phyloP scores from a whole-genome alignment of 1,140 invertebrate genomes.

The Leptoteleia sp. region DNA sequence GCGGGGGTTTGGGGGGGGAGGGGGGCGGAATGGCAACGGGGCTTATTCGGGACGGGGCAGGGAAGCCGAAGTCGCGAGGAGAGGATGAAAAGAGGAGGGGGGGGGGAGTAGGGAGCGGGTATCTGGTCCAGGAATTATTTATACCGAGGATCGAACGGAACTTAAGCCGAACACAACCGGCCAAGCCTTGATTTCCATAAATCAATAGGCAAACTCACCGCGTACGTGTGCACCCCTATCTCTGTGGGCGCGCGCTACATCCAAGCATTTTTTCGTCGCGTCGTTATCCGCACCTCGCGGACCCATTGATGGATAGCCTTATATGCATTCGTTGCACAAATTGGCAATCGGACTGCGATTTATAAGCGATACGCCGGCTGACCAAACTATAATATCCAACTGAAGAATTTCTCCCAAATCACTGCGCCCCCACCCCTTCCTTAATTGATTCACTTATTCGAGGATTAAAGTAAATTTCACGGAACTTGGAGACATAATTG shows the following conservation, averaged over 20 bases:
- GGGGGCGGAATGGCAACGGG: conserved; percentile 29
- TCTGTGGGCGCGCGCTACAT: conserved; percentile 40
- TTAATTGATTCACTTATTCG: too few relatives aligned
- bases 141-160: conserved; percentile 69
- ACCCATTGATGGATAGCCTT: conserved; percentile 62
- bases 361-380: conserved; percentile 47
- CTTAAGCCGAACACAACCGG: conserved; percentile 66
- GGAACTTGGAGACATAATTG: too few relatives aligned
- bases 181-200: conserved; percentile 74
- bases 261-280: conserved; percentile 62
- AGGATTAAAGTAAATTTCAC: too few relatives aligned
- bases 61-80: conserved; percentile 21
- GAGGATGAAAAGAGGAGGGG: conserved; percentile 22
- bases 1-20: too few relatives aligned
- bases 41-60: conserved; percentile 23
- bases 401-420: conserved; percentile 28
- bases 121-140: conserved; percentile 72
- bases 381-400: too few relatives aligned
- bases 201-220: conserved; percentile 69
- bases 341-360: conserved; percentile 56
- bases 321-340: conserved; percentile 63
- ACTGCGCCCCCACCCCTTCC: too few relatives aligned
- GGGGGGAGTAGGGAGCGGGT: too few relatives aligned
- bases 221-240: conserved; percentile 38
- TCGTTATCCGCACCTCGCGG: conserved; percentile 63